Evolutionary conservation across 2,113 vertebrate genomes (phyloP).

Genomic region (Centropus unirufus): DNA sequence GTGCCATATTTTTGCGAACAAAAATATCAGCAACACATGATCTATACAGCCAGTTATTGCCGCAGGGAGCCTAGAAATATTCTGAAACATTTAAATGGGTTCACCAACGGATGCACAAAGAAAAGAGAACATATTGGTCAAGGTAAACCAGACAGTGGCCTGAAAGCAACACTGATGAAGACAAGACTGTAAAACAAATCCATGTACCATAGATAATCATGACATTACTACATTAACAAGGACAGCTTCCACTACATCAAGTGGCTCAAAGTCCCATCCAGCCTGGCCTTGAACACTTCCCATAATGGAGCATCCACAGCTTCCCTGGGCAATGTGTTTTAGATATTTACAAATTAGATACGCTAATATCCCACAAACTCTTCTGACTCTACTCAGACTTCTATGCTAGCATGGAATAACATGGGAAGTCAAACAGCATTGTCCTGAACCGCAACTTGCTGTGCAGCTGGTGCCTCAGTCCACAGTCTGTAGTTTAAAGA

Average conservation of each 20-base stretch:
- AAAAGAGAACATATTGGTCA: background rate
- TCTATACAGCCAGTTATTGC: background rate
- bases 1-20: background rate
- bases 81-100: background rate
- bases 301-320: background rate
- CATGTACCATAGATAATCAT: rapidly evolving
- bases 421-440: background rate
- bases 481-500: background rate
- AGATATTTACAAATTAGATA: background rate
- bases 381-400: background rate
- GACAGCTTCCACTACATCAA: background rate
- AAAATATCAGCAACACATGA: background rate
- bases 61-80: background rate
- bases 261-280: background rate
- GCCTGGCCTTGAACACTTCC: background rate
- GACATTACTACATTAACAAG: background rate
- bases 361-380: background rate
- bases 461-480: background rate
- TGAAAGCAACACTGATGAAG: background rate
- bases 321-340: background rate
- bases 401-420: background rate
- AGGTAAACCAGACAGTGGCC: background rate
- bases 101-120: background rate
- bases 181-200: background rate
- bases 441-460: background rate